These are phyloP conservation scores for Dendroctonus valens DNA, from an alignment of 1,140 invertebrate genomes.

Conservation along the genomic window DNA sequence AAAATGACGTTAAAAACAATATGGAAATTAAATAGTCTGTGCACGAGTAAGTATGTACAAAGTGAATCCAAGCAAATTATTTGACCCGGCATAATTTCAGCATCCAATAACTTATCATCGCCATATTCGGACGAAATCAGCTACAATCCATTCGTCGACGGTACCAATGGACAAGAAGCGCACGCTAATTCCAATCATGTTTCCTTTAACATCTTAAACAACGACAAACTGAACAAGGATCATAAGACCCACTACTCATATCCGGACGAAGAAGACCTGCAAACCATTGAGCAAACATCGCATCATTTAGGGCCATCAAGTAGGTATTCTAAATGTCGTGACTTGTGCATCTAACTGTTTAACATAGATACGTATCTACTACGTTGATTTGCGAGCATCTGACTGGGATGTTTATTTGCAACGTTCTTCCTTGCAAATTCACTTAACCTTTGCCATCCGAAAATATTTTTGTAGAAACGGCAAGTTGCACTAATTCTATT, in stretches of 20 bases:
- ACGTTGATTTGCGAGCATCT: too few relatives aligned
- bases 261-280: slow-evolving; percentile 38
- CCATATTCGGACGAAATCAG: slow-evolving; percentile 47
- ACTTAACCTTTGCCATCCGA: too few relatives aligned
- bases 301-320: slow-evolving; percentile 43
- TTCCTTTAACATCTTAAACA: slow-evolving; percentile 48
- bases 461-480: too few relatives aligned
- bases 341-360: too few relatives aligned
- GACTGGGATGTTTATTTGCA: too few relatives aligned
- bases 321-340: slow-evolving; percentile 42
- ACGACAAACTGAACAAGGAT: slow-evolving; percentile 42
- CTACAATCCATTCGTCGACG: slow-evolving; percentile 50
- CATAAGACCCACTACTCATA: slow-evolving; percentile 38
- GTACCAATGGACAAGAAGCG: slow-evolving; percentile 46
- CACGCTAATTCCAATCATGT: slow-evolving; percentile 48
- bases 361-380: too few relatives aligned
- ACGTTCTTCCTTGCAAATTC: too few relatives aligned
- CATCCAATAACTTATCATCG: slow-evolving; percentile 49
- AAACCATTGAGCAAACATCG: slow-evolving; percentile 30
- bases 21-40: too few relatives aligned
- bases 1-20: too few relatives aligned
- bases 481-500: too few relatives aligned
- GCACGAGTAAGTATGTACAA: too few relatives aligned
- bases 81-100: slow-evolving; percentile 47
- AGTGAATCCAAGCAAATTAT: too few relatives aligned